Conservation (phyloP, 2,888 invertebrate genomes). For the Nomada fucata region DNA sequence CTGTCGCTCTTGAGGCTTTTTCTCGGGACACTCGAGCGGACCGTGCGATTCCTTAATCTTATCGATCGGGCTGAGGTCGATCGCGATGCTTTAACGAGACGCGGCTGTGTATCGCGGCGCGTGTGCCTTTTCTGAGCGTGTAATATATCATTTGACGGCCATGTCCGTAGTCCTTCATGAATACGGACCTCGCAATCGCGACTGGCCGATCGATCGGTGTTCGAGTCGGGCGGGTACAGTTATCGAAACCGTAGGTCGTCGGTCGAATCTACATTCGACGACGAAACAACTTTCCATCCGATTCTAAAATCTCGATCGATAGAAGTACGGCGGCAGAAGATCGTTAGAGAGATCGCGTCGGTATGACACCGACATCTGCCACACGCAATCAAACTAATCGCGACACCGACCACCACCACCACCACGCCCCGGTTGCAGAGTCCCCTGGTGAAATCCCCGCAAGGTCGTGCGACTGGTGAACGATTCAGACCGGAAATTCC, state of each 20-base stretch:
- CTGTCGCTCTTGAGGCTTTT: too few species aligned
- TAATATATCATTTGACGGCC: slow-evolving; percentile 6
- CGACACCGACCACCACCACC: slow-evolving; percentile 1
- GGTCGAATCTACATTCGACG: slow-evolving; percentile 12
- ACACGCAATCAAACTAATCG: too few species aligned
- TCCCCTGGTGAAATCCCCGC: slow-evolving; percentile 73
- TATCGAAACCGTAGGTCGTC: slow-evolving; percentile 30
- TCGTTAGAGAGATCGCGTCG: slow-evolving; percentile 17
- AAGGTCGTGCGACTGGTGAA: slow-evolving; percentile 72
- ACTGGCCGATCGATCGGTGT: neutral
- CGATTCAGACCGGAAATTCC: slow-evolving; percentile 77
- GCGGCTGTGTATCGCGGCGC: too few species aligned
- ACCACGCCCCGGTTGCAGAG: slow-evolving; percentile 58
- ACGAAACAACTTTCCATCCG: slow-evolving; percentile 37
- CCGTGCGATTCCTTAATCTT: too few species aligned
- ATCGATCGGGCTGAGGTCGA: too few species aligned
- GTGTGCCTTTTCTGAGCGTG: neutral
- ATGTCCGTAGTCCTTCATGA: neutral
- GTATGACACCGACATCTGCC: neutral
- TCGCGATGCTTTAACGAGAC: too few species aligned
- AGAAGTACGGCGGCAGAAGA: neutral
- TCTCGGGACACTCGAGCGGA: too few species aligned
- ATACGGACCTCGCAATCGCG: neutral
- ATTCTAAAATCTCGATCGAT: slow-evolving; percentile 16
- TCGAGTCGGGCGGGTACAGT: slow-evolving; percentile 34